phyloP scores from a whole-genome alignment of 92 coral and sea anemone species.

The Epizoanthus illoricatus region DNA sequence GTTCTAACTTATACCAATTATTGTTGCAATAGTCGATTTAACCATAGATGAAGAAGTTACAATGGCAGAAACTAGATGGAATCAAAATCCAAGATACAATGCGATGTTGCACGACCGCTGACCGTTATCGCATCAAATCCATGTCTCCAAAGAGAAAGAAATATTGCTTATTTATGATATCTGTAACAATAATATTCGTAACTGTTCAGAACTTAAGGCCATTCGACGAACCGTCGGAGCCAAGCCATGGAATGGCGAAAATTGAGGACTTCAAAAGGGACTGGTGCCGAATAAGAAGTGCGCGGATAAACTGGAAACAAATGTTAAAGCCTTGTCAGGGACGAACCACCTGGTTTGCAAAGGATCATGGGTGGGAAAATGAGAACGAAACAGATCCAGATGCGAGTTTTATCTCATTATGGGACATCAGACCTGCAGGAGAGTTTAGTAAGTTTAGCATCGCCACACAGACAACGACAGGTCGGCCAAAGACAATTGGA shows the following conservation, averaged over 20 bases:
- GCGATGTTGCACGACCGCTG: constrained; percentile 8
- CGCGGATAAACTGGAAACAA: constrained; percentile 88
- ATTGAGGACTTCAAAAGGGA: constrained; percentile 65
- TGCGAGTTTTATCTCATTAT: constrained; percentile 68
- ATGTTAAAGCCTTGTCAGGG: constrained; percentile 79
- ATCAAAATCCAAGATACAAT: constrained; percentile 29
- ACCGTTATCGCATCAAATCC: background rate
- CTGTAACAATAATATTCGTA: background rate
- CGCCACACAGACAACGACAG: constrained; percentile 60
- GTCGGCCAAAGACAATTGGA: constrained; percentile 66
- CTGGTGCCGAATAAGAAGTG: constrained; percentile 82
- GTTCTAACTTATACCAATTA: background rate
- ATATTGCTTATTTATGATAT: background rate
- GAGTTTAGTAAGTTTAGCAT: constrained; percentile 84
- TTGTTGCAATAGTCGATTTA: background rate
- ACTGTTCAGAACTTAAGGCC: constrained; percentile 13
- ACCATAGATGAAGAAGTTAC: constrained; percentile 5
- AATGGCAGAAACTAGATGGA: constrained; percentile 22
- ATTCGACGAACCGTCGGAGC: constrained; percentile 10
- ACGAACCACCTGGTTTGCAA: constrained; percentile 62
- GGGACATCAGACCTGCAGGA: constrained; percentile 91
- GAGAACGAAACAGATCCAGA: constrained; percentile 70
- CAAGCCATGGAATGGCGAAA: constrained; percentile 1
- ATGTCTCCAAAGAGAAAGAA: constrained; percentile 27
- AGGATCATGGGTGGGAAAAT: constrained; percentile 58